Base-by-base conservation (phyloP, 2,797 vertebrate species). In the Pagetopsis macropterus region DNA sequence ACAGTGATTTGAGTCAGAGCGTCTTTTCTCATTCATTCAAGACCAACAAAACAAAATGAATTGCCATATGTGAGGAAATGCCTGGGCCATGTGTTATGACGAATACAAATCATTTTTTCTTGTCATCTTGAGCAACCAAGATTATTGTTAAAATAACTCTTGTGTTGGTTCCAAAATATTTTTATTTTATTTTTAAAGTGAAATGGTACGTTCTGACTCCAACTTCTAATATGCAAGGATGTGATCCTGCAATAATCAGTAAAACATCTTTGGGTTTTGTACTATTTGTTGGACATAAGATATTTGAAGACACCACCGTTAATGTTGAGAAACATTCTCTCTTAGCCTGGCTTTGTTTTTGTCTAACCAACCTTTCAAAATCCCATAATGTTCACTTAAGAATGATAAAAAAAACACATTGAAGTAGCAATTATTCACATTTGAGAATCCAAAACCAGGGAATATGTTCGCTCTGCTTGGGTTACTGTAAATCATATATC, bases 1-100 rank as follows among this genome's bases (percentile, higher is more conserved):
- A 37, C n/a, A 9, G 31, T 33, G 45, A 37, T 58, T 61, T 74
- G 14, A 75, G 50, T 71, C 54, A 15, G 41, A 65, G 17, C 27
- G 54, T 2, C 3, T 14, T 40, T 15, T 43, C 9, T 31, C 14
- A 14, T 12, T 74, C 16, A 56, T 62, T 72, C 3, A 12, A 40
- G 27, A 43, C 16, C 12, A 14, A 6, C 13, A 50, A 4, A 19
- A 51, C 10, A 9, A 11, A 12, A 1, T 21, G 23, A 33, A 56
- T 56, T 19, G n/a, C 17, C 21, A 50, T 3, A 4, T 16, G 10
- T 54, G 50, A 52, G 31, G 33, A 55, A 27, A 0, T 19, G 1
- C 12, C 19, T 0, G 17, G 10, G 21, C 23, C 19, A 40, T 10
- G 17, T 41, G 15, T 44, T 48, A 27, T 55, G 51, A 54, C 13